Base-by-base conservation (phyloP, 1,140 invertebrate genomes). In the Drosophila mojavensis region DNA sequence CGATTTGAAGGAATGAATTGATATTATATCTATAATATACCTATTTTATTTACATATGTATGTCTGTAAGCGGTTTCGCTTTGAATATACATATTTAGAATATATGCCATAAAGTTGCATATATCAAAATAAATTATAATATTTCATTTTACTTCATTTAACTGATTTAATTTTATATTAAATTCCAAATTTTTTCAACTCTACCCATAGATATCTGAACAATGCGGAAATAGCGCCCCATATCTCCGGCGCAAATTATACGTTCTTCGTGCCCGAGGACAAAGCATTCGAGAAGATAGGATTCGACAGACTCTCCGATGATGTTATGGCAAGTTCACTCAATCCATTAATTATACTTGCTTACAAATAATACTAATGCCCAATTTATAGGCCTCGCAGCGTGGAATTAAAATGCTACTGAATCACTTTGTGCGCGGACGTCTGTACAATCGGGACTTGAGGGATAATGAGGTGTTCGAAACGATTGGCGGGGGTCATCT, bases 221-320 rank as follows among this genome's bases (percentile, higher is more conserved):
- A 91, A 94, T 58, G 94, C 94, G 6, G 94, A 95, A 85, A 90
- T 95, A 13, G 94, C 94, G 5, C 93, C 93, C 4, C 93, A 94
- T 72, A 93, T 95, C 55, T 93, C 94, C 4, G 94, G 94, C 7
- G 93, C 93, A 68, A 94, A 94, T 53, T 95, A 95, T 85, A 95
- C 94, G 1, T 95, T 95, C 79, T 95, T 95, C 79, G 94, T 95
- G 55, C 94, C 94, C 3, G 93, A 91, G 9, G 94, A 95, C 85
- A 91, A 91, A 5, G 94, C 94, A n/a, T 94, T 95, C 70, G 93
- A 94, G 72, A 91, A 93, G 60, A 73, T 94, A 17, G 94, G 94
- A 28, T 92, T 94, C 28, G 93, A 94, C 65, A 90, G 93, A 66
- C 93, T 94, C 67, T 93, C 94, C 3, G 94, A 95, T 79, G 94